These are phyloP conservation scores for Drosophila longiperda DNA, from an alignment of 2,888 invertebrate genomes.

Conservation along the genomic window DNA sequence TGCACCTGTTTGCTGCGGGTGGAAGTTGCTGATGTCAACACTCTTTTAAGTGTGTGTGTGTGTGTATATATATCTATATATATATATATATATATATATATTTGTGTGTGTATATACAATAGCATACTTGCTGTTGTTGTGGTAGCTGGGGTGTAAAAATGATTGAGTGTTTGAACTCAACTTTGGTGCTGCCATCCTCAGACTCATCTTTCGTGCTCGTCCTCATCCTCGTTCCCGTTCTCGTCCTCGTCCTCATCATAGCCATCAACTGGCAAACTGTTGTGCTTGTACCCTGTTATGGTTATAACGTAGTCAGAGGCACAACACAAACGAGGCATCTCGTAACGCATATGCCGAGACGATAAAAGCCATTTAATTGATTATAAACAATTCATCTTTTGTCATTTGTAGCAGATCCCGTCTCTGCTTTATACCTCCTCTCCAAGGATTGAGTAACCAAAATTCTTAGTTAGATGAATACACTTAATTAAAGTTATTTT, in stretches of 20 bases:
- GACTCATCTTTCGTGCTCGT: neutral
- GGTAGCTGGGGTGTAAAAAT: conserved; percentile 66
- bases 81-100: neutral
- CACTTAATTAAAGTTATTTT: neutral
- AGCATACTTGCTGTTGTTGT: conserved; percentile 44
- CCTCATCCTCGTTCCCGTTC: neutral
- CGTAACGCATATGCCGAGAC: neutral
- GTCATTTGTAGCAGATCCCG: neutral
- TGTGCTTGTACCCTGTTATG: conserved; percentile 18
- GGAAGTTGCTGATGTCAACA: conserved; percentile 49
- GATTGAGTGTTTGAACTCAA: conserved; percentile 76
- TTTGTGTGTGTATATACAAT: conserved; percentile 23
- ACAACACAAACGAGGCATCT: neutral
- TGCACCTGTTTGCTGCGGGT: conserved; percentile 63
- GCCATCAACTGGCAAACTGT: conserved; percentile 1
- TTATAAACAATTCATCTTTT: conserved; percentile 11
- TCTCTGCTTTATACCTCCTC: neutral
- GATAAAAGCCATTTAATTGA: conserved; percentile 6
- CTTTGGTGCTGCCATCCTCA: conserved; percentile 49
- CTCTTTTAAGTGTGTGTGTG: conserved; percentile 18
- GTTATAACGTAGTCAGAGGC: neutral
- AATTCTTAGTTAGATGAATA: neutral
- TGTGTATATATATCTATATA: conserved; percentile 5
- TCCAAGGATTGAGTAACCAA: neutral
- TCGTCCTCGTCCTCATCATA: neutral